Percentiles rank a stretch among this genome's conserved stretches.
Conservation (phyloP, 2,797 vertebrate species). For the Sebastes dallii region DNA sequence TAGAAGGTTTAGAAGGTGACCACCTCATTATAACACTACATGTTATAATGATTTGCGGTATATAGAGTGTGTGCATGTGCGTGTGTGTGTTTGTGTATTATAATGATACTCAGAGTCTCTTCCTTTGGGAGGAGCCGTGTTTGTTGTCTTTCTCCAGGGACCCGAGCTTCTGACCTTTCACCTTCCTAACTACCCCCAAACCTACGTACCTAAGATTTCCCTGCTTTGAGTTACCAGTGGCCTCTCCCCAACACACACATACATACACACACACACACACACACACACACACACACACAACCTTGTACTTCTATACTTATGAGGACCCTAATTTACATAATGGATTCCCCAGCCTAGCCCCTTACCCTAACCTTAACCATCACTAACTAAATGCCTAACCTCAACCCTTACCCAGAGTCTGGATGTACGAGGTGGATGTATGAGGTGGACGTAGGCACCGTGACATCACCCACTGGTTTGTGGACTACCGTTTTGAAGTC, state of each 20-base stretch:
- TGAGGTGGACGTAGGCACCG: too few species aligned
- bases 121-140: constrained; percentile 56
- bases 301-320: not conserved
- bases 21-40: constrained; percentile 76
- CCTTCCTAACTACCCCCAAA: constrained; percentile 60
- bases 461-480: too few species aligned
- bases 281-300: not conserved
- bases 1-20: constrained; percentile 72
- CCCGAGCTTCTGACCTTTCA: constrained; percentile 65
- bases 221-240: constrained; percentile 35
- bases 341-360: not conserved
- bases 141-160: constrained; percentile 69
- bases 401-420: not conserved
- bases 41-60: constrained; percentile 69
- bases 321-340: not conserved
- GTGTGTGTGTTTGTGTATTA: constrained; percentile 43
- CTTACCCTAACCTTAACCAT: not conserved
- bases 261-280: not conserved
- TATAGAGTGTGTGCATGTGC: constrained; percentile 27
- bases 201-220: constrained; percentile 31
- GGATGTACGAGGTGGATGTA: too few species aligned
- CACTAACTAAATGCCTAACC: not conserved
- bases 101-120: constrained; percentile 65
- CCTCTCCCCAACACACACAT: constrained; percentile 15
- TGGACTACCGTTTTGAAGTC: too few species aligned